Evolutionary conservation across 2,113 vertebrate species (phyloP).

Genomic region (Gymnarchus niloticus): DNA sequence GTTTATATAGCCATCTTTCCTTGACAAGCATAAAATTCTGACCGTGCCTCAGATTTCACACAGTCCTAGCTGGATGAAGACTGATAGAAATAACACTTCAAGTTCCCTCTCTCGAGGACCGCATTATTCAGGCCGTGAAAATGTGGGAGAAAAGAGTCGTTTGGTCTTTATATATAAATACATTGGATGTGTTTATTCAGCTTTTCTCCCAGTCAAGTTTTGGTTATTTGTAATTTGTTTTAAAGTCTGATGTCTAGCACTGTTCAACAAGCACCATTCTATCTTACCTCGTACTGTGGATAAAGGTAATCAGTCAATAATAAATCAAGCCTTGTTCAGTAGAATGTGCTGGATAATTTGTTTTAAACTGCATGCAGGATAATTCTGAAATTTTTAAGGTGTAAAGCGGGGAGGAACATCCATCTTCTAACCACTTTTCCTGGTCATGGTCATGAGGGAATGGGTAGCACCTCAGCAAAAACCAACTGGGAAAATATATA

Average conservation of each 20-base stretch:
- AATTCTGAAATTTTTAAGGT: too few species aligned
- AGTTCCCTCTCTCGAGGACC: neutral
- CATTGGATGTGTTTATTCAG: neutral
- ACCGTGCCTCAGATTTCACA: neutral
- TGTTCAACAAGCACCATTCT: neutral
- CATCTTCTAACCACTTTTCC: too few species aligned
- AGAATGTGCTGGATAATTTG: neutral
- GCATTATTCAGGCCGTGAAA: neutral
- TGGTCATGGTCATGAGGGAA: neutral
- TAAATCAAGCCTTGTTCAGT: neutral
- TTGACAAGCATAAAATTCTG: neutral
- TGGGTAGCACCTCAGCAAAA: neutral
- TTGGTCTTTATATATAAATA: neutral
- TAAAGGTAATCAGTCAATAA: neutral
- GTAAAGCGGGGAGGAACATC: too few species aligned
- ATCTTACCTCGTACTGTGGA: neutral
- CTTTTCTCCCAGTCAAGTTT: too few species aligned
- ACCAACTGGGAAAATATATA: neutral
- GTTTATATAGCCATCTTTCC: neutral
- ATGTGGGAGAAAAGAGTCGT: neutral
- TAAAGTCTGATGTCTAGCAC: neutral
- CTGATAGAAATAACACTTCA: neutral
- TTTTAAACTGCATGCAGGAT: neutral
- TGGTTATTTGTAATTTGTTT: too few species aligned
- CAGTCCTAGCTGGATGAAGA: too few species aligned